phyloP scores from a whole-genome alignment of 2,888 invertebrate genomes.

The Ypsolopha sequella region DNA sequence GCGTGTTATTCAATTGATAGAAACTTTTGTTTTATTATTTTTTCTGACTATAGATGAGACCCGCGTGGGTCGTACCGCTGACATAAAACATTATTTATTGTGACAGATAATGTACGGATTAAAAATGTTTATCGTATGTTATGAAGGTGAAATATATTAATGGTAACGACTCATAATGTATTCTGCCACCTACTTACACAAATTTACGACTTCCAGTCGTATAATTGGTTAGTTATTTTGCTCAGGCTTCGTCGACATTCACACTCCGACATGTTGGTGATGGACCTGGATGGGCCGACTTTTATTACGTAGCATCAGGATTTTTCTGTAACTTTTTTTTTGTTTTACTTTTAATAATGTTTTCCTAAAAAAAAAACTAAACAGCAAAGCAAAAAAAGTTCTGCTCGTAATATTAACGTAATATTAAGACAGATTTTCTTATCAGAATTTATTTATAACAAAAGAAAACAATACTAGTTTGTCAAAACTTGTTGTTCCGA shows the following conservation, averaged over 20 bases:
- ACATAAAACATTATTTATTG: conserved; percentile 12
- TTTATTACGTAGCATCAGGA: too few relatives aligned
- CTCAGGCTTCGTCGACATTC: neutral
- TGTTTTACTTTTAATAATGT: too few relatives aligned
- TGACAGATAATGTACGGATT: conserved; percentile 11
- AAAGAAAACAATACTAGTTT: too few relatives aligned
- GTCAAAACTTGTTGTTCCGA: too few relatives aligned
- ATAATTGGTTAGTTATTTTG: neutral
- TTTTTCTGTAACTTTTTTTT: neutral
- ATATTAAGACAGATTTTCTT: too few relatives aligned
- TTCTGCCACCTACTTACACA: conserved; percentile 42
- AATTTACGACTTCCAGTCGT: conserved; percentile 14
- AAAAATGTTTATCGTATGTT: conserved; percentile 22
- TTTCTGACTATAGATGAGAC: neutral
- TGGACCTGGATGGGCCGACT: too few relatives aligned
- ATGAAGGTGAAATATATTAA: conserved; percentile 31
- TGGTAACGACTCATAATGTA: conserved; percentile 25
- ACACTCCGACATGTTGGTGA: neutral
- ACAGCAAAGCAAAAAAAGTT: too few relatives aligned
- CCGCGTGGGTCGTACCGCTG: conserved; percentile 9
- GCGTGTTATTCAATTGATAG: neutral
- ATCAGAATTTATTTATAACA: too few relatives aligned
- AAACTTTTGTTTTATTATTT: neutral
- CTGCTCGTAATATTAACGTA: too few relatives aligned
- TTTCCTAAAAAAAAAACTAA: too few relatives aligned